Percentiles rank a stretch among this genome's conserved stretches.
phyloP scores from a whole-genome alignment of 35 echinoderm and acorn worm genomes.

The Hemicentrotus pulcherrimus region DNA sequence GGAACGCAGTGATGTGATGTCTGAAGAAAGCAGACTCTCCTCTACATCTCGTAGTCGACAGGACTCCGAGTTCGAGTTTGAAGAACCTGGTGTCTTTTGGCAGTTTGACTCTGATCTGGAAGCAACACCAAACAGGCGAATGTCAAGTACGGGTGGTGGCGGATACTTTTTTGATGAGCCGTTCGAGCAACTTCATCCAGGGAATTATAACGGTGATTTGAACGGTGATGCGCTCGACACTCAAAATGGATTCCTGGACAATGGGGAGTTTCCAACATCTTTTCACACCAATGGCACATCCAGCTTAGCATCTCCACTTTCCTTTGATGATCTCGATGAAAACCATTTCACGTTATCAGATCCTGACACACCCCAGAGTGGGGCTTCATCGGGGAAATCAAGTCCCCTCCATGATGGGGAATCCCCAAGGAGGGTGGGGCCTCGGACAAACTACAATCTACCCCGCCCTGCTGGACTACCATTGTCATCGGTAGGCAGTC shows the following conservation, averaged over 20 bases:
- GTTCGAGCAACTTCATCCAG: background rate
- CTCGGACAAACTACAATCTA: background rate
- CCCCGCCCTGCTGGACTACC: background rate
- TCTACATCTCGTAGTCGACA: constrained; percentile 29
- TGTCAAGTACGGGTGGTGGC: constrained; percentile 12
- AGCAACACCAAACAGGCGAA: constrained; percentile 12
- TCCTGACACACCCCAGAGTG: constrained; percentile 27
- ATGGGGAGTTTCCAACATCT: background rate
- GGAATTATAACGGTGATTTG: background rate
- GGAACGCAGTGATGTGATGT: constrained; percentile 13
- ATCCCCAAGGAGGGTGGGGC: background rate
- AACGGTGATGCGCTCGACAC: no score
- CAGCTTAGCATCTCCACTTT: constrained; percentile 33
- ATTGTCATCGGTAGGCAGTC: background rate
- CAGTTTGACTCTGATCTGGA: constrained; percentile 93
- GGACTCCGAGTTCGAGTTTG: constrained; percentile 43
- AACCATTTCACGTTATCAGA: constrained; percentile 49
- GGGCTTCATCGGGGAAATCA: constrained; percentile 19
- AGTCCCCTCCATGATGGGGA: constrained; percentile 41
- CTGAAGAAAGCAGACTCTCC: constrained; percentile 13
- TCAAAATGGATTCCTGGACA: constrained; percentile 26
- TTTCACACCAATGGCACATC: constrained; percentile 30
- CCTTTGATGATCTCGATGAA: constrained; percentile 46
- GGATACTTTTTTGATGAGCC: constrained; percentile 27
- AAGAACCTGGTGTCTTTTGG: constrained; percentile 88